phyloP scores from a whole-genome alignment of 2,888 invertebrate species.

The Agapostemon virescens region DNA sequence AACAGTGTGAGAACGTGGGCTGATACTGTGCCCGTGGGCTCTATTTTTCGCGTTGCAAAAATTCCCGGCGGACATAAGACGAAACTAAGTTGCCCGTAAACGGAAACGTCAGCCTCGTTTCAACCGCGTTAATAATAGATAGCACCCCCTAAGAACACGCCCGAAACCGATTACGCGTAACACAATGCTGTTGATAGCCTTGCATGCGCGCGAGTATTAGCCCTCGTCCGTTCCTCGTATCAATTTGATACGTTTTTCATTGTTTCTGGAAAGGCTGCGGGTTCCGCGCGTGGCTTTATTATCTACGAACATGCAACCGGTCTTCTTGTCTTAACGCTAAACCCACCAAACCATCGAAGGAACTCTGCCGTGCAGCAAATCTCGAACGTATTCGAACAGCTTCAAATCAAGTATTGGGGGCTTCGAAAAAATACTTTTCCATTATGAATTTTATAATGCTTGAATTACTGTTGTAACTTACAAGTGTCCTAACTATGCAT shows the following conservation, averaged over 20 bases:
- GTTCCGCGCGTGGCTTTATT: conserved; percentile 5
- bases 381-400: too few species aligned
- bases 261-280: neutral
- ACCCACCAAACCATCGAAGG: too few species aligned
- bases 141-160: conserved; percentile 18
- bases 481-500: too few species aligned
- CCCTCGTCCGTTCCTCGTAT: neutral
- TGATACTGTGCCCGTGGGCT: conserved; percentile 44
- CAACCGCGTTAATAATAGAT: conserved; percentile 41
- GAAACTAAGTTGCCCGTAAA: conserved; percentile 46
- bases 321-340: neutral
- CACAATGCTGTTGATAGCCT: conserved; percentile 1
- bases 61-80: conserved; percentile 37
- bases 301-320: neutral
- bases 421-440: too few species aligned
- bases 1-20: conserved; percentile 19
- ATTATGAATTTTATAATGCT: too few species aligned
- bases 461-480: too few species aligned
- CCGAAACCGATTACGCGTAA: conserved; percentile 9
- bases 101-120: conserved; percentile 41
- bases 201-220: conserved; percentile 2
- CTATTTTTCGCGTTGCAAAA: conserved; percentile 53
- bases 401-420: too few species aligned
- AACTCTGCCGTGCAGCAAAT: too few species aligned
- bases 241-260: conserved; percentile 11